Conservation (phyloP, 1,140 invertebrate species). For the Marisa cornuarietis region DNA sequence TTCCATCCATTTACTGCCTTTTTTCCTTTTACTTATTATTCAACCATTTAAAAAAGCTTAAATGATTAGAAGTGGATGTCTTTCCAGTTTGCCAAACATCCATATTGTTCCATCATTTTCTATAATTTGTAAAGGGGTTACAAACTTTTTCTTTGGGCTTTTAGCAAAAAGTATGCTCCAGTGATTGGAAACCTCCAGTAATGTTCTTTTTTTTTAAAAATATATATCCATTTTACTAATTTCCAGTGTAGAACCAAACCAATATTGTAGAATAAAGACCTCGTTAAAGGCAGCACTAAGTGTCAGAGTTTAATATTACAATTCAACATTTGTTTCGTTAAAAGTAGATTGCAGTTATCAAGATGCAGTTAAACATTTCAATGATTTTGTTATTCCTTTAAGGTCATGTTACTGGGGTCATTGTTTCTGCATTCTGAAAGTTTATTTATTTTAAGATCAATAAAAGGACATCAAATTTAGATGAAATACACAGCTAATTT, state of each 20-base stretch:
- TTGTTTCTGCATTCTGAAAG: too few relatives aligned
- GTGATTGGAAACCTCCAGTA: too few relatives aligned
- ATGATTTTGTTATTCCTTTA: too few relatives aligned
- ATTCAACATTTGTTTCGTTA: neutral
- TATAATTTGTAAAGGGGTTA: neutral
- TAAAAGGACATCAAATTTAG: too few relatives aligned
- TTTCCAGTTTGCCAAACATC: neutral
- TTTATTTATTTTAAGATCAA: too few relatives aligned
- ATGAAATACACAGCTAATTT: too few relatives aligned
- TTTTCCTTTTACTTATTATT: neutral
- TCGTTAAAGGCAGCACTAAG: neutral
- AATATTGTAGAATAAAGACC: too few relatives aligned
- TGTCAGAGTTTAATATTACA: neutral
- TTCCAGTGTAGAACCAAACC: too few relatives aligned
- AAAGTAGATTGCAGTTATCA: neutral
- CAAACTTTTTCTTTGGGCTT: neutral
- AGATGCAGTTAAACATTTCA: neutral
- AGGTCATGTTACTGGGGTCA: too few relatives aligned
- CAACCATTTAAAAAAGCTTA: neutral
- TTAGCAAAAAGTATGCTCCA: too few relatives aligned
- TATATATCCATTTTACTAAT: too few relatives aligned
- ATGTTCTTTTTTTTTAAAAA: too few relatives aligned
- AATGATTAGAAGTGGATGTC: neutral
- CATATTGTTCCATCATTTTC: neutral
- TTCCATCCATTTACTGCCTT: constrained; percentile 16